A percentile compares a stretch with the other conserved stretches of the same genome.
Conservation (phyloP, 2,888 invertebrate genomes). For the Drosophila greeni region DNA sequence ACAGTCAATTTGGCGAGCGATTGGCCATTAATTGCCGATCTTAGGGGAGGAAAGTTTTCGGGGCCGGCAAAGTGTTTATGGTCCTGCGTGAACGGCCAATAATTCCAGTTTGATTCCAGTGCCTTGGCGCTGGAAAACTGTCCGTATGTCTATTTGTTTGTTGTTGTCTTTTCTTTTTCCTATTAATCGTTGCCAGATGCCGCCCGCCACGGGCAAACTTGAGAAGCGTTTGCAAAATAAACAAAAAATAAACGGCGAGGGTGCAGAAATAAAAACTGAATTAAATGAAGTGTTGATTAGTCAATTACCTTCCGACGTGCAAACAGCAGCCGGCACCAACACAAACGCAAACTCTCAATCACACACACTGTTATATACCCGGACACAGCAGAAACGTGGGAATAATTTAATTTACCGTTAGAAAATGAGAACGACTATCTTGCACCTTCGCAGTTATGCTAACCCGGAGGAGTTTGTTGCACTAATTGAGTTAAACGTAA, state of each 20-base stretch:
- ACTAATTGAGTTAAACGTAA: slow-evolving; percentile 54
- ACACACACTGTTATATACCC: slow-evolving; percentile 9
- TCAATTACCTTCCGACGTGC: slow-evolving; percentile 47
- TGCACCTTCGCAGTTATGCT: slow-evolving; percentile 49
- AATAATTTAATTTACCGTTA: slow-evolving; percentile 43
- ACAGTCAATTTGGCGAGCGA: slow-evolving; percentile 22
- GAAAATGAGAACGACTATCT: slow-evolving; percentile 13
- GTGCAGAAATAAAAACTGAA: slow-evolving; percentile 62
- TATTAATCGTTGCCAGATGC: slow-evolving; percentile 47
- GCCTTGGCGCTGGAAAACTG: slow-evolving; percentile 4
- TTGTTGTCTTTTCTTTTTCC: slow-evolving; percentile 6
- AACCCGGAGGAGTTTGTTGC: slow-evolving; percentile 27
- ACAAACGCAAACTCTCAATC: slow-evolving; percentile 1
- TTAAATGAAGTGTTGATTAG: slow-evolving; percentile 67
- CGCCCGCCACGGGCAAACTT: slow-evolving; percentile 15
- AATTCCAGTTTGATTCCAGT: slow-evolving; percentile 5
- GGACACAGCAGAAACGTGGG: slow-evolving; percentile 23
- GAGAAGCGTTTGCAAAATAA: slow-evolving; percentile 60
- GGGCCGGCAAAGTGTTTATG: slow-evolving; percentile 29
- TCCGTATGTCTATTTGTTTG: slow-evolving; percentile 7
- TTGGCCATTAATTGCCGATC: slow-evolving; percentile 20
- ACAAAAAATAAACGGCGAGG: slow-evolving; percentile 60
- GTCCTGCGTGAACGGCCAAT: slow-evolving; percentile 33
- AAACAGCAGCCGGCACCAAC: slow-evolving; percentile 29
- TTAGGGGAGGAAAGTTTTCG: slow-evolving; percentile 25